Evolutionary conservation across 2,113 vertebrate species (phyloP), one percentile per base, ranked within the genome.

Genomic region (Planiliza haematocheilus): DNA sequence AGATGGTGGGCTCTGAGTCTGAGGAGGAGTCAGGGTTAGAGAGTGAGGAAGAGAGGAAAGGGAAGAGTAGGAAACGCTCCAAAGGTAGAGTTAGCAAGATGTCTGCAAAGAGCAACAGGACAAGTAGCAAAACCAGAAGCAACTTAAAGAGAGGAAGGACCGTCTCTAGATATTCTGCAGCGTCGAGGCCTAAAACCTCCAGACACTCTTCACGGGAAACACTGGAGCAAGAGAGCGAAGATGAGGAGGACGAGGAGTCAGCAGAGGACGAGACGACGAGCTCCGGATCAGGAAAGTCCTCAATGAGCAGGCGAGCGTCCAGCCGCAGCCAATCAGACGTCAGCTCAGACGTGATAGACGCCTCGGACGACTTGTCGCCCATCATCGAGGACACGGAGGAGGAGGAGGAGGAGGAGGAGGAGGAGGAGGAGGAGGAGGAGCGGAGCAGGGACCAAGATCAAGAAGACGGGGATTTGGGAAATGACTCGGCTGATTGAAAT

Each of bases 311-410:
- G 50, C 65, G 16, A 49, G 12, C 41, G 17, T 24, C 34, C 42
- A 69, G 52, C 64, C 55, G 17, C 63, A n/a, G 2, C 43, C 80
- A 49, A 30, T 69, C 63, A 0, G 75, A 66, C 12, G 14, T 36
- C 36, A 17, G 77, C 63, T 60, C 82, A 5, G 77, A 62, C 0
- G 18, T 34, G 45, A 62, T 21, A 0, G 71, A 81, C 69, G 53
- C 39, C 57, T 82, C 77, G 0, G 79, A 86, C 2, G 73, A 90
- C 56, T 82, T 93, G 37, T 88, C 92, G 8, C 86, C 93, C 14
- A 92, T 94, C 75, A 60, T 70, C 7, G 91, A 93, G 79, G 89
- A 79, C 18, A 82, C 88, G 4, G 89, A 91, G 67, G 91, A 89
- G 10, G 75, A 85, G 39, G 72, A 81, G 9, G 88, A 90, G 41